Conservation (phyloP, 2,888 invertebrate genomes). For the Hylaea fasciaria region DNA sequence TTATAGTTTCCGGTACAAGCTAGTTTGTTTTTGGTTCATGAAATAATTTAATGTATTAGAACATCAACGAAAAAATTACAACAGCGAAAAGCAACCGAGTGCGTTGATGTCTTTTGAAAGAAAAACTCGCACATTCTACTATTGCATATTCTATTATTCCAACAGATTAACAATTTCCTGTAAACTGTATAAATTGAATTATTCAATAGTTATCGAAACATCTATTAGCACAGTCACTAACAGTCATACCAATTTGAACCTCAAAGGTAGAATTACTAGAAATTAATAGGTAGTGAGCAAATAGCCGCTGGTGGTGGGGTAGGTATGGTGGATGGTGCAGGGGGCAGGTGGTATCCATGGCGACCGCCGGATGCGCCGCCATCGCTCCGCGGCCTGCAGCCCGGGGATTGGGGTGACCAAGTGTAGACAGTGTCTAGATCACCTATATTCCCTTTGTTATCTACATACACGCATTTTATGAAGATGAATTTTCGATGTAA, state of each 20-base stretch:
- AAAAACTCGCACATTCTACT: background rate
- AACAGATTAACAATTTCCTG: no score
- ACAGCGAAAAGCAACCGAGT: background rate
- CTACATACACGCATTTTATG: no score
- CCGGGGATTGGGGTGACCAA: slow-evolving; percentile 63
- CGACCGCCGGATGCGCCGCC: slow-evolving; percentile 74
- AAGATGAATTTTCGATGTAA: no score
- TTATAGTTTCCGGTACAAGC: no score
- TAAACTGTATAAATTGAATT: no score
- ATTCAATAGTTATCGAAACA: no score
- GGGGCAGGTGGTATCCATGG: slow-evolving; percentile 67
- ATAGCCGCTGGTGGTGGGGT: slow-evolving; percentile 45
- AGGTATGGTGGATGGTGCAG: slow-evolving; percentile 33
- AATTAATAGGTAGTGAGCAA: slow-evolving; percentile 28
- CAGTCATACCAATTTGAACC: background rate
- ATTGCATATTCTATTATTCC: no score
- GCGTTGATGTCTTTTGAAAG: slow-evolving; percentile 28
- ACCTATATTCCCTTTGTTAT: no score
- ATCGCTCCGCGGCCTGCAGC: slow-evolving; percentile 58
- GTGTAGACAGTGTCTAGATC: background rate
- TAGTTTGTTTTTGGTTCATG: no score
- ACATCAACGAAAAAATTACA: no score
- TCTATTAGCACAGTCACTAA: no score
- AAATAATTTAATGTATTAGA: no score
- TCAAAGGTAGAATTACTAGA: slow-evolving; percentile 7